Conservation (phyloP, 37 sponge, comb jelly and placozoan genomes). For the Aplysina aerophoba region DNA sequence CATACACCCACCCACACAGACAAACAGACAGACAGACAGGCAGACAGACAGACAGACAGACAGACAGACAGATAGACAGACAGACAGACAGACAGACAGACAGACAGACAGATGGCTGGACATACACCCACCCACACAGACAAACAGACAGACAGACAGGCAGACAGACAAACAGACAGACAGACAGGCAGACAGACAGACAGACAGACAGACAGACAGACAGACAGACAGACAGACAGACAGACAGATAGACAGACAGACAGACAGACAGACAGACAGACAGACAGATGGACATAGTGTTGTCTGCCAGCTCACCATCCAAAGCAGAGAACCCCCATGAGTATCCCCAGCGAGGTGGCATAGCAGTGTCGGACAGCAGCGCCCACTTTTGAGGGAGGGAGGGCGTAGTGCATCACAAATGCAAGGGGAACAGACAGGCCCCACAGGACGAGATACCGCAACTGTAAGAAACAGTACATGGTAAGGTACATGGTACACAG, state of each 20-base stretch:
- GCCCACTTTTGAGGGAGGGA: constrained; percentile 45
- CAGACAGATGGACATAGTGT: no score
- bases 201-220: neutral
- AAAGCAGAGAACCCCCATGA: constrained; percentile 64
- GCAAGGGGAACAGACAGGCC: constrained; percentile 46
- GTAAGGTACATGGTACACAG: neutral
- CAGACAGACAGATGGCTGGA: no score
- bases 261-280: constrained; percentile 1
- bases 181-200: neutral
- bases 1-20: no score
- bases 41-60: no score
- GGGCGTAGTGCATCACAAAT: constrained; percentile 37
- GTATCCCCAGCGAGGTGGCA: constrained; percentile 41
- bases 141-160: neutral
- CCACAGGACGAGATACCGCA: constrained; percentile 58
- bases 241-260: no score
- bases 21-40: no score
- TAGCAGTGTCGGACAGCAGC: constrained; percentile 37
- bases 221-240: neutral
- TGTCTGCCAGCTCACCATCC: constrained; percentile 41
- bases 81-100: no score
- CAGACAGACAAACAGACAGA: neutral
- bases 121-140: constrained; percentile 11
- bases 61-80: no score
- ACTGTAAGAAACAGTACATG: constrained; percentile 19